Evolutionary conservation across 1,140 invertebrate genomes (phyloP).

Genomic region (Ceratoteleas bidentatus): DNA sequence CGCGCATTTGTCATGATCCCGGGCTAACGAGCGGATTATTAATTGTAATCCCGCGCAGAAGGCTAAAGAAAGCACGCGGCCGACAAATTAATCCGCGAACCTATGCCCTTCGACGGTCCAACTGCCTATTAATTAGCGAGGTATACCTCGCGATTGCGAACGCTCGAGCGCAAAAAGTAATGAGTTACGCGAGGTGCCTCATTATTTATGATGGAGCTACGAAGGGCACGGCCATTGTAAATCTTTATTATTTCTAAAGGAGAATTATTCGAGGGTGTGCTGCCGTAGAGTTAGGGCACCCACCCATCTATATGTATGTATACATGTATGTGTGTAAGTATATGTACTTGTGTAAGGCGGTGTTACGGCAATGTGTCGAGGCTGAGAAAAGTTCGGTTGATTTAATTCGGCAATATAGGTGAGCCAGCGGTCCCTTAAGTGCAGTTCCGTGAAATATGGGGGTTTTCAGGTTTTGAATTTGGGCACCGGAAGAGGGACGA

Average conservation of each 20-base stretch:
- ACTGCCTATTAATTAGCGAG: constrained; percentile 49
- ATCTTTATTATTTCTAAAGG: constrained; percentile 47
- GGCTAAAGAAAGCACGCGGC: constrained; percentile 5
- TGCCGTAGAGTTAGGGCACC: too few species aligned
- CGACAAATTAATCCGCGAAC: constrained; percentile 45
- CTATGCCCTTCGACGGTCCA: constrained; percentile 6
- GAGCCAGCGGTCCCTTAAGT: too few species aligned
- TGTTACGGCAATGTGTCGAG: background rate
- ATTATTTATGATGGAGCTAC: constrained; percentile 23
- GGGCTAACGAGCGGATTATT: constrained; percentile 46
- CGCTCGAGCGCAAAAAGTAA: constrained; percentile 5
- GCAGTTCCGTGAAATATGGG: too few species aligned
- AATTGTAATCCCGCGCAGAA: constrained; percentile 54
- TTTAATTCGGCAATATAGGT: too few species aligned
- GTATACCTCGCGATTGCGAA: constrained; percentile 35
- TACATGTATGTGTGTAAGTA: too few species aligned
- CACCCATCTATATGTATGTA: constrained; percentile 2
- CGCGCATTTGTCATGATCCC: constrained; percentile 53
- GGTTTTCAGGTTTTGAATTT: too few species aligned
- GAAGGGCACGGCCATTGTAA: constrained; percentile 29
- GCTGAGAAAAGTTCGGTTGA: constrained; percentile 33
- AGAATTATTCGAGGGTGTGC: background rate
- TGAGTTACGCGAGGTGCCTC: constrained; percentile 12
- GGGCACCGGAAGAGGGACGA: too few species aligned
- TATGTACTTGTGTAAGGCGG: background rate